Evolutionary conservation across 2,888 invertebrate genomes (phyloP).

Genomic region (Sipunculus nudus): DNA sequence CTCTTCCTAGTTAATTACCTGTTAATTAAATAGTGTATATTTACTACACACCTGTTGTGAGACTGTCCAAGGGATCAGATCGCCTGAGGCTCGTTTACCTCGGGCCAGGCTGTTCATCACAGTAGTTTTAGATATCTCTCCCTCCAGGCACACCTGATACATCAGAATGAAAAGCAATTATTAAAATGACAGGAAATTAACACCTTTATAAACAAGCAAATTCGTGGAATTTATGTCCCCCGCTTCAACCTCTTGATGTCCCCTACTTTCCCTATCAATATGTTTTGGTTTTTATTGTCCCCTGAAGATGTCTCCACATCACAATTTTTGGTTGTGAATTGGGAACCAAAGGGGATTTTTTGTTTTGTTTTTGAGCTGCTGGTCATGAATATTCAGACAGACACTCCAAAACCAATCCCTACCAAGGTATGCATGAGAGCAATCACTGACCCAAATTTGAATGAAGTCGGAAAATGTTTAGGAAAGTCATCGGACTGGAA

Average conservation of each 20-base stretch:
- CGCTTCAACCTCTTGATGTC: neutral
- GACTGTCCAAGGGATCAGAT: slow-evolving; percentile 98
- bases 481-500: no score
- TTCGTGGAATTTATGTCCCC: neutral
- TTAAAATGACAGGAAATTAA: no score
- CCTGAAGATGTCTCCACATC: neutral
- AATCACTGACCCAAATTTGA: no score
- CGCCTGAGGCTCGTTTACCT: slow-evolving; percentile 92
- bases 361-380: no score
- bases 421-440: no score
- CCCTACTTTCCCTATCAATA: neutral
- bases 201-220: neutral
- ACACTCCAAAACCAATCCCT: no score
- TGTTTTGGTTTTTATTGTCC: neutral
- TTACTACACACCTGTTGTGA: slow-evolving; percentile 82
- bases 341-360: no score
- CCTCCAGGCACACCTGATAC: slow-evolving; percentile 80
- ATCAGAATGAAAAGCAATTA: slow-evolving; percentile 65
- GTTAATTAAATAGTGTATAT: no score
- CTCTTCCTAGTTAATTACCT: no score
- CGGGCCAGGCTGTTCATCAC: slow-evolving; percentile 82
- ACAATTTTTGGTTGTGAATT: no score
- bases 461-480: no score
- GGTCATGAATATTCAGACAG: no score
- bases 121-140: slow-evolving; percentile 73